Base-by-base conservation (phyloP, 2,797 vertebrate genomes). In the Urosaurus nigricauda region DNA sequence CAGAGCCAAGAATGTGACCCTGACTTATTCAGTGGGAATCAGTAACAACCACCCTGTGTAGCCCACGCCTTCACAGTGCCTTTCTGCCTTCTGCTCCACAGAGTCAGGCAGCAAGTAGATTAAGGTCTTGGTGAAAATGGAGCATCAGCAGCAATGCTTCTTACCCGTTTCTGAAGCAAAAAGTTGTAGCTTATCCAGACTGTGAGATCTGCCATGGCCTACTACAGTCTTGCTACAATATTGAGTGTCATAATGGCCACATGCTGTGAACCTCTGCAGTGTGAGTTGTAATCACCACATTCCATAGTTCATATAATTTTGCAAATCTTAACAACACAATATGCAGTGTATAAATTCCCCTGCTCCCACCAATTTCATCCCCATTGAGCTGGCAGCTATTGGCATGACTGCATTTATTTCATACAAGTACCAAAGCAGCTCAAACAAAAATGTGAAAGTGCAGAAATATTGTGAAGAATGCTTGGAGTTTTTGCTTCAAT, bases 401-500 rank as follows among this genome's bases (percentile, higher is more conserved):
- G 79, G 87, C 2, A 0, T 14, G 89, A 2, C 60, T 37, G 9
- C 73, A 56, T n/a, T 74, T 84, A 19, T 79, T 83, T 86, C 68
- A 40, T 0, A 0, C 17, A 0, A 68, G 60, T 86, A 13, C 17
- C 5, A 47, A 83, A 56, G 1, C 75, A 83, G 79, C 32, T 32
- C 73, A n/a, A 80, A 43, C 73, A 51, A 1, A 65, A 78, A 43
- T 82, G 58, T 0, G 17, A 91, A 77, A 70, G 60, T 89, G 83
- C 71, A 74, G 1, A 71, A 82, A 93, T 19, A 60, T 86, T 91
- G 89, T 26, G 91, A 88, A 81, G 86, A 63, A 2, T 83, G 11
- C 86, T 93, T 79, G 70, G 81, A 84, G 77, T 89, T 60, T 56
- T 91, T 82, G 87, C 91, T 84, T 88, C 92, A 8, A 79, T 93